Conservation (phyloP, 2,888 invertebrate genomes). For the Cabera pusaria region DNA sequence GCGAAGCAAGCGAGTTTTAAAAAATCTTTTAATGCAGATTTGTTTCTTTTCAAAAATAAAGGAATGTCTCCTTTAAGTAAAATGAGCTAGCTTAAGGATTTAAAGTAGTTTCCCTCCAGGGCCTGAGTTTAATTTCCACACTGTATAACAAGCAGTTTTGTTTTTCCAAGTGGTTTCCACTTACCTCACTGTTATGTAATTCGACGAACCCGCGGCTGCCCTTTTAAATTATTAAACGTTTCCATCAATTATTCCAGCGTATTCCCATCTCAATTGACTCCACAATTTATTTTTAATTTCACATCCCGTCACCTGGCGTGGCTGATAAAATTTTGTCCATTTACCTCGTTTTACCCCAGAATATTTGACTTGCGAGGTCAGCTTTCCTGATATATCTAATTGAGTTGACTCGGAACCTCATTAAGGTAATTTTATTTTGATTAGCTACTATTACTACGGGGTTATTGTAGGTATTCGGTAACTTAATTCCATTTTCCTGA, state of each 20-base stretch:
- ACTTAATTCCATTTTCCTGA: background rate
- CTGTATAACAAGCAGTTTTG: no score
- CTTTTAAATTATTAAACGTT: constrained; percentile 16
- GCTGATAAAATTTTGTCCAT: constrained; percentile 26
- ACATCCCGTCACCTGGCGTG: constrained; percentile 22
- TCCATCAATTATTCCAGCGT: constrained; percentile 20
- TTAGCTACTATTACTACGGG: background rate
- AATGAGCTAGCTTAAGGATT: no score
- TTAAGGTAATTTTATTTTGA: constrained; percentile 11
- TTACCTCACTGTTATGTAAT: constrained; percentile 12
- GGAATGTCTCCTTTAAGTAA: no score
- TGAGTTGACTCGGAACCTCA: constrained; percentile 12
- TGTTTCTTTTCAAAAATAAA: no score
- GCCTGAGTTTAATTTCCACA: no score
- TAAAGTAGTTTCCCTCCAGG: no score
- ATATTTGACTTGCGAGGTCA: constrained; percentile 27
- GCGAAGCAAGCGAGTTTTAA: no score
- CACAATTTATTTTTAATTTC: constrained; percentile 28
- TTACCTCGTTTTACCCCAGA: constrained; percentile 27
- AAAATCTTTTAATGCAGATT: no score
- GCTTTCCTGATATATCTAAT: constrained; percentile 28
- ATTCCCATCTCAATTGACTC: constrained; percentile 19
- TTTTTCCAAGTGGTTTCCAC: background rate
- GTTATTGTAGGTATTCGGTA: background rate
- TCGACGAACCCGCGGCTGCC: constrained; percentile 11